Evolutionary conservation across 2,888 invertebrate species (phyloP).

Genomic region (Lepas anatifera): DNA sequence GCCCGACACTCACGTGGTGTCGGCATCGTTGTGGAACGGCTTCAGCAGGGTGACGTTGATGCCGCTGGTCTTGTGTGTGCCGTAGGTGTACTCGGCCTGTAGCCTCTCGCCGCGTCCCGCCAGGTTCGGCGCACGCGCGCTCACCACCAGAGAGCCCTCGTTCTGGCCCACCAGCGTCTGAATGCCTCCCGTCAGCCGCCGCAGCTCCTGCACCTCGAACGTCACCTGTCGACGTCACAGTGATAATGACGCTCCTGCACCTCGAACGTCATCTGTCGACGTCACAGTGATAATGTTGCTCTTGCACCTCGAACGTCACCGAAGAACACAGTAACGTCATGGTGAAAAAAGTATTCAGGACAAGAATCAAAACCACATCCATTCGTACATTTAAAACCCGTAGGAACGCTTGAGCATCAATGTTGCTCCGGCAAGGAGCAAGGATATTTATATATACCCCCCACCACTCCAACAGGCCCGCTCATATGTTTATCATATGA

Average conservation of each 20-base stretch:
- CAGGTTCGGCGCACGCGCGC: constrained; percentile 66
- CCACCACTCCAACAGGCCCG: too few relatives aligned
- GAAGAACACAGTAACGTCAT: too few relatives aligned
- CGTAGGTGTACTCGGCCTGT: constrained; percentile 70
- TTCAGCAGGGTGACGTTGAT: constrained; percentile 68
- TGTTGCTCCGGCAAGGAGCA: too few relatives aligned
- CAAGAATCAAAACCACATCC: too few relatives aligned
- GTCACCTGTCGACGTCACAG: constrained; percentile 58
- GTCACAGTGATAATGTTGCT: too few relatives aligned
- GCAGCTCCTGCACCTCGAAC: constrained; percentile 71
- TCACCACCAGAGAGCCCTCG: constrained; percentile 68
- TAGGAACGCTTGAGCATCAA: too few relatives aligned
- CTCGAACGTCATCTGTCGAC: background rate
- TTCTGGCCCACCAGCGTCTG: constrained; percentile 83
- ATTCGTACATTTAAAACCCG: too few relatives aligned
- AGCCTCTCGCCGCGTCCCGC: constrained; percentile 73
- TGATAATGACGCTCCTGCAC: too few relatives aligned
- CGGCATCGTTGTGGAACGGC: constrained; percentile 52
- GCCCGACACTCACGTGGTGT: constrained; percentile 29
- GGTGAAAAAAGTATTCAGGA: too few relatives aligned
- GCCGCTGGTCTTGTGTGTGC: constrained; percentile 67
- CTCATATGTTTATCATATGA: too few relatives aligned
- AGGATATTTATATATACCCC: too few relatives aligned
- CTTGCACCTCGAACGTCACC: too few relatives aligned
- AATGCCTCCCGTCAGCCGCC: constrained; percentile 68